Conservation (phyloP, 37 sponge, comb jelly and placozoan genomes). For the Theonella swinhoei region DNA sequence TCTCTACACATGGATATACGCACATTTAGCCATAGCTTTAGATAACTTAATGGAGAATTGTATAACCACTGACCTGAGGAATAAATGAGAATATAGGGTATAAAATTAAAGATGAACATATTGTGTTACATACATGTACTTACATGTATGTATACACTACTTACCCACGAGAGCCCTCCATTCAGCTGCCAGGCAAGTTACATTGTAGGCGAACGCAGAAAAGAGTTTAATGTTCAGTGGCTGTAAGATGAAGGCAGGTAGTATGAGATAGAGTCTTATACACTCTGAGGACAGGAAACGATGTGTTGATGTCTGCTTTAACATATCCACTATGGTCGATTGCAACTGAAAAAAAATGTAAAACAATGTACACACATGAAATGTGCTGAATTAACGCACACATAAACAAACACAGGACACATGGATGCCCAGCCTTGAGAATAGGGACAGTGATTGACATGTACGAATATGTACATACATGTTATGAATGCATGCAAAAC, state of each 20-base stretch:
- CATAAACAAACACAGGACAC: too few relatives aligned
- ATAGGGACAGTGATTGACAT: too few relatives aligned
- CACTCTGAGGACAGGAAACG: neutral
- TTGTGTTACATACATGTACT: conserved; percentile 10
- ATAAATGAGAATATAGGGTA: neutral
- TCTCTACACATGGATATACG: too few relatives aligned
- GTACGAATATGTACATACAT: too few relatives aligned
- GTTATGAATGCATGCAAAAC: too few relatives aligned
- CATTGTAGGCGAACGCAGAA: neutral
- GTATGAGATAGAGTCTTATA: neutral
- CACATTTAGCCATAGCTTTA: conserved; percentile 14
- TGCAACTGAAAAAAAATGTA: neutral
- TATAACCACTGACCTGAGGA: conserved; percentile 20
- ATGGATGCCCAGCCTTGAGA: too few relatives aligned
- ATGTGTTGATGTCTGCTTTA: neutral
- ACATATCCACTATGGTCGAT: neutral
- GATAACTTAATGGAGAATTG: neutral
- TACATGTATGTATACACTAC: neutral
- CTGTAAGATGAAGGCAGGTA: conserved; percentile 16
- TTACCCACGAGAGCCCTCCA: neutral
- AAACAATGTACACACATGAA: too few relatives aligned
- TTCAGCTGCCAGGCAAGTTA: conserved; percentile 25
- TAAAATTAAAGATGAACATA: too few relatives aligned
- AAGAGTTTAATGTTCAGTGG: neutral
- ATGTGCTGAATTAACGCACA: too few relatives aligned